Base-by-base conservation (phyloP, 1,140 invertebrate genomes). In the Mycetomoellerius zeteki region DNA sequence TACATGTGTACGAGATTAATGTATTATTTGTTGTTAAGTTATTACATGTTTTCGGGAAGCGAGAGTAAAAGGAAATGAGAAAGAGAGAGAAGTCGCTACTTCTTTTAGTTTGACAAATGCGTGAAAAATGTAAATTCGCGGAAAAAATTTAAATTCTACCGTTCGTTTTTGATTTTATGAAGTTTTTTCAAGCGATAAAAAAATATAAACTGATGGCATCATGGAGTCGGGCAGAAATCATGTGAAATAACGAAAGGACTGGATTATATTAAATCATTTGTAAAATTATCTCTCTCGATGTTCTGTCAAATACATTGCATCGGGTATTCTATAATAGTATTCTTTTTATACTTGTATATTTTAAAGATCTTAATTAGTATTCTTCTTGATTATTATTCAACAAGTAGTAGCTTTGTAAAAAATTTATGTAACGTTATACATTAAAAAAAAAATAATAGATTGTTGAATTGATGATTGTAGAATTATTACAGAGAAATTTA, bases 51-150 rank as follows among this genome's bases (percentile, higher is more conserved):
- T 80, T 67, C n/a, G 58, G n/a, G 16, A 8, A 43, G 21, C 21
- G 5, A 47, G 16, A 64, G 14, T 24, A 16, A 4, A 16, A 19
- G 16, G 21, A 5, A 56, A n/a, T 19, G 30, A 60, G 3, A 10
- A 16, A 21, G 21, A 62, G 16, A 62, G 37, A 27, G 37, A 50
- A 69, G 21, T n/a, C 7, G 60, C n/a, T 65, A 47, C 43, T 78
- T 43, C 16, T 65, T 80, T 52, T 10, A 16, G 33, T 24, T 52
- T 80, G 76, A 80, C n/a, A 67, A 80, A 80, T 52, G 60, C n/a
- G 27, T 47, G n/a, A 52, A 67, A 80, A 80, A 80, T 80, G 60
- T 67, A 33, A 80, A 80, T 80, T 8, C 10, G 0, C 60, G 14
- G 3, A 67, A 80, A 67, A 43, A 43, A 43, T 43, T 8, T 43